Evolutionary conservation across 2,797 vertebrate genomes (phyloP), one percentile per base, ranked within the genome.

Genomic region (Aeoliscus strigatus): DNA sequence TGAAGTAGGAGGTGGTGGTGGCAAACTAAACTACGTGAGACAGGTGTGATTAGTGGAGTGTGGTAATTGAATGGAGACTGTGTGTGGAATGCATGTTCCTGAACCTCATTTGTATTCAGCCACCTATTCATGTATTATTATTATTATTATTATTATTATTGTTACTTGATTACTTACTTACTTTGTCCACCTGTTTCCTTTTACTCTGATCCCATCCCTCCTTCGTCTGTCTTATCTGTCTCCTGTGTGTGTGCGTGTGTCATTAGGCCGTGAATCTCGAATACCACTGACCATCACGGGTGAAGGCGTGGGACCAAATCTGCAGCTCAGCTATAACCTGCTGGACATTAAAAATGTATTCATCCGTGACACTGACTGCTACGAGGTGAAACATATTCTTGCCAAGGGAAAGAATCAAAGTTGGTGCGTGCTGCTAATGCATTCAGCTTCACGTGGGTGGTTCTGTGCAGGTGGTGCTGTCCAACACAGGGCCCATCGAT

Each of bases 401-500:
- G 14, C 14, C 1, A 8, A 16, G 4, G 14, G 16, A 8, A 25
- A 14, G 7, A 28, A 24, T 39, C 1, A 11, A n/a, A n/a, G n/a
- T n/a, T n/a, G n/a, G n/a, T n/a, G n/a, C n/a, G n/a, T n/a, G n/a
- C 3, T 23, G 14, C 4, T 33, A 5, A 6, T 21, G 25, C 30
- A 25, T 2, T 26, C 11, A 16, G 2, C 11, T 28, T 10, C 13
- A 12, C 14, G 10, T 32, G 13, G 11, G 12, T 27, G 5, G 8
- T 4, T 14, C n/a, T n/a, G n/a, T n/a, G n/a, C 59, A 94, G 94
- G 80, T 84, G 0, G 2, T 87, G 15, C 58, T 97, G 2, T 72
- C 61, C 8, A 97, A 96, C 84, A 80, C 62, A 53, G 91, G 92
- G n/a, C 70, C 80, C 51, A 87, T 94, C 0, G 81, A 90, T 14